Base-by-base conservation (phyloP, 92 coral and sea anemone species). In the Bergia puertoricense region DNA sequence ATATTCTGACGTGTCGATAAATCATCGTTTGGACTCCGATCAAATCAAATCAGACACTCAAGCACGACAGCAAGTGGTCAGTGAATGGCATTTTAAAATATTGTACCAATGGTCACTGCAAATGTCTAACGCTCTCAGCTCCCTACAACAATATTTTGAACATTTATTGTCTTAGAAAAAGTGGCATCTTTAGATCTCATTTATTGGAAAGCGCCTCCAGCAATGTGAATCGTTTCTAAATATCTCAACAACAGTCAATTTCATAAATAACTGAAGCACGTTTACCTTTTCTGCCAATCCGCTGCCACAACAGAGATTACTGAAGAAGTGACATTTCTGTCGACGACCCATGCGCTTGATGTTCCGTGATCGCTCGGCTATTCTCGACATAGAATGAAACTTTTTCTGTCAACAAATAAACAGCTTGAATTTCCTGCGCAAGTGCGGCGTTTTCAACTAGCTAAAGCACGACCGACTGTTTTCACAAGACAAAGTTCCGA, bases 291-390 rank as follows among this genome's bases (percentile, higher is more conserved):
- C 87, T 5, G 77, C 87, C 45, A 84, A 72, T 44, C 77, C 77
- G 54, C 79, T 84, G 20, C 87, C 87, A 36, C 87, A 84, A 48
- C 87, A 84, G 8, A 84, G 79, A 8, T 72, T 74, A 18, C 78
- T 84, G 23, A 84, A 84, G 77, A 84, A 84, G 30, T 84, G 79
- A n/a, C 77, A 43, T 41, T 71, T 84, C 30, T 84, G 87, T 9
- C 87, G 77, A 41, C 86, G 86, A 13, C 76, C 76, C 86, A 82
- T 82, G 10, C 5, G 44, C 37, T 84, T 46, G 66, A 46, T 23
- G 46, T 71, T 84, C 68, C 87, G 87, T 48, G 87, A 36, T 50
- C 77, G 62, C 45, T 38, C 54, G 39, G 48, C 45, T 45, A 48
- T 84, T 84, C 79, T 84, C 68, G 45, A 8, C 65, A 71, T 43